Conservation (phyloP, 2,113 vertebrate species). For the Porphyrio hochstetteri region DNA sequence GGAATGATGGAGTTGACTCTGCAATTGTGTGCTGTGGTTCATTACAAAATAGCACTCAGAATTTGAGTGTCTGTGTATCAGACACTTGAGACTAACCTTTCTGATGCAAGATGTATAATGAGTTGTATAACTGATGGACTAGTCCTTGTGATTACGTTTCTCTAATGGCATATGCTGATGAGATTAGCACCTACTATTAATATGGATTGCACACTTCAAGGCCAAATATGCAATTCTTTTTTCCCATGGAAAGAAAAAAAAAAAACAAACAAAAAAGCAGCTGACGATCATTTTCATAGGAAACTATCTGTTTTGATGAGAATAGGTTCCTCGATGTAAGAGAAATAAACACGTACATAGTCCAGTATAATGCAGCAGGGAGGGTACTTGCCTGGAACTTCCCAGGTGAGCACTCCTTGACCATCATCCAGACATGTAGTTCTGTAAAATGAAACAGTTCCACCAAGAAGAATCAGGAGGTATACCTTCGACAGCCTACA, state of each 20-base stretch:
- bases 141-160: not conserved
- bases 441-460: not conserved
- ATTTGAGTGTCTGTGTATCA: not conserved
- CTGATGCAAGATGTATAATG: not conserved
- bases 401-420: not conserved
- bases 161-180: not conserved
- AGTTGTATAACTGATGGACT: not conserved
- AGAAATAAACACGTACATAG: not conserved
- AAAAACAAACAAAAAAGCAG: not conserved
- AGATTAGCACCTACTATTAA: constrained; percentile 2
- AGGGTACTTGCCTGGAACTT: not conserved
- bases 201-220: not conserved
- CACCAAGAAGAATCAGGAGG: not conserved
- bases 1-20: not conserved
- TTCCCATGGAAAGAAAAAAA: not conserved
- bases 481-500: not conserved
- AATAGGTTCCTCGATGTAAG: not conserved
- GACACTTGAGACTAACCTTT: not conserved
- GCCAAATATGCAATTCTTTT: not conserved
- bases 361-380: not conserved
- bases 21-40: not conserved
- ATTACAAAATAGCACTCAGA: not conserved
- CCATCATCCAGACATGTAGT: not conserved
- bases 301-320: not conserved
- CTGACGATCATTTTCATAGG: not conserved